Conservation (phyloP, 2,888 invertebrate genomes). For the Lycophotia porphyrea region DNA sequence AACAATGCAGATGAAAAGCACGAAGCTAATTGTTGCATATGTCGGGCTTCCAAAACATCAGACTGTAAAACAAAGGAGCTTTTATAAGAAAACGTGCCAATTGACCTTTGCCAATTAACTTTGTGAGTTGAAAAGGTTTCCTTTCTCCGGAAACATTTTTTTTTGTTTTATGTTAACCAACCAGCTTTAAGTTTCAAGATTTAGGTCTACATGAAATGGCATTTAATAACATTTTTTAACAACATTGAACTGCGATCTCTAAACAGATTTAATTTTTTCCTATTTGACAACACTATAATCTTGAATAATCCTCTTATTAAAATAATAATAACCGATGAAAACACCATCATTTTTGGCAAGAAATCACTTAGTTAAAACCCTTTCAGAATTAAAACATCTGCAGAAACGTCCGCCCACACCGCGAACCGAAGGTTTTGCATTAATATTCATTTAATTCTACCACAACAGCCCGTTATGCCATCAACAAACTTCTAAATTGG, state of each 20-base stretch:
- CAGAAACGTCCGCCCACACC: not conserved
- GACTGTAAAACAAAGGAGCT: not conserved
- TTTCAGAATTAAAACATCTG: slow-evolving; percentile 20
- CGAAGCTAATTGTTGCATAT: not conserved
- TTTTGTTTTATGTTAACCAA: not conserved
- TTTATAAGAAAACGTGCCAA: not conserved
- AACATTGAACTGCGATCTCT: not conserved
- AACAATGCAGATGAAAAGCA: not conserved
- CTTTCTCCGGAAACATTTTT: not conserved
- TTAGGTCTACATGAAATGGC: not conserved
- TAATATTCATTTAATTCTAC: slow-evolving; percentile 47
- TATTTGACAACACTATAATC: not conserved
- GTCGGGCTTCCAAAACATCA: not conserved
- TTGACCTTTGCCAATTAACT: not conserved
- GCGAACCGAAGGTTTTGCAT: slow-evolving; percentile 5
- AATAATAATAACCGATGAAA: not conserved
- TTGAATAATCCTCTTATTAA: too few relatives aligned
- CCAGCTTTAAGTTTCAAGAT: not conserved
- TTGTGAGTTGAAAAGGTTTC: not conserved
- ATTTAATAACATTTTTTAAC: not conserved
- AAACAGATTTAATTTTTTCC: not conserved
- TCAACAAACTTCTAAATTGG: slow-evolving; percentile 41
- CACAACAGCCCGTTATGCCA: slow-evolving; percentile 18
- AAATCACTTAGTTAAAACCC: not conserved
- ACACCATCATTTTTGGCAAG: not conserved